Conservation (phyloP, 2,888 invertebrate species). For the Hirtodrosophila cameraria region DNA sequence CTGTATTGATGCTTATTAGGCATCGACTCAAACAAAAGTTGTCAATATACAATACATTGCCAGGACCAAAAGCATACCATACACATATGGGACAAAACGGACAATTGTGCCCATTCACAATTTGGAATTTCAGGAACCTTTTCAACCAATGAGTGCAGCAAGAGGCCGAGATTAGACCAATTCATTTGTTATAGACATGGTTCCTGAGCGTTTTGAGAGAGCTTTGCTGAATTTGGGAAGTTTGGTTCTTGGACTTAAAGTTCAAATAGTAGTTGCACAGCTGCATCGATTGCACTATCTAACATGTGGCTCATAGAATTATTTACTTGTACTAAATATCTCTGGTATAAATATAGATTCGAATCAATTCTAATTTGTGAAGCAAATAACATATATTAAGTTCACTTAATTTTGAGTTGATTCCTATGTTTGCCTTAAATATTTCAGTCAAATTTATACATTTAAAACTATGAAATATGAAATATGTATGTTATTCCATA, state of each 20-base stretch:
- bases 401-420: no score
- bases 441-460: no score
- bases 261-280: not conserved
- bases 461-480: no score
- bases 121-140: slow-evolving; percentile 31
- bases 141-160: slow-evolving; percentile 15
- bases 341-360: no score
- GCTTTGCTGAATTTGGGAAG: not conserved
- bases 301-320: not conserved
- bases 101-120: slow-evolving; percentile 8
- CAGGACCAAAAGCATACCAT: slow-evolving; percentile 2
- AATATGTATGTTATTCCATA: not conserved
- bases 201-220: not conserved
- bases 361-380: no score
- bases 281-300: not conserved
- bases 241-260: not conserved
- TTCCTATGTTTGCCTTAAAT: no score
- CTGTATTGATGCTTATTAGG: slow-evolving; percentile 64
- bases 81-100: not conserved
- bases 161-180: slow-evolving; percentile 39
- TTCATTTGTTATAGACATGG: slow-evolving; percentile 43
- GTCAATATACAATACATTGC: slow-evolving; percentile 24
- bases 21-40: slow-evolving; percentile 30
- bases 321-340: no score
- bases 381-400: no score